Evolutionary conservation across 2,797 vertebrate species (phyloP), one percentile per base, ranked within the genome.

Genomic region (Esox masquinongy): DNA sequence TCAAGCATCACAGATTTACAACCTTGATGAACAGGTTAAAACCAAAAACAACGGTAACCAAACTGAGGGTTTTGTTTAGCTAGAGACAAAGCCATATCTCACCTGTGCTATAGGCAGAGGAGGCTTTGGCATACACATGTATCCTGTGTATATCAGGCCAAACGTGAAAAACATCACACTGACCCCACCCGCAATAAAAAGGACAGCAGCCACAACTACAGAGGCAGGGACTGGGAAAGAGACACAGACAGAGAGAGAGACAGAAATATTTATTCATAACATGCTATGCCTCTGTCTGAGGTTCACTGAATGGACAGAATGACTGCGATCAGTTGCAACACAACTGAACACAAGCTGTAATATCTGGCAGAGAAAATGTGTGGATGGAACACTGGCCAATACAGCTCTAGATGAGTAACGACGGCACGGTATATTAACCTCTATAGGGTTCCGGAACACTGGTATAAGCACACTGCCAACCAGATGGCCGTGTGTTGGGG

Each of bases 391-490:
- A 12, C 2, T 19, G 6, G 22, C 26, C n/a, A 9, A 59, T 3
- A 59, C 1, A 6, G 39, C 53, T 11, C 16, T 15, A 56, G 34
- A 12, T 1, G 9, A 43, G 39, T 3, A 43, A 43, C 1, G 39
- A 43, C 9, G 39, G 39, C 39, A 6, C 39, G 1, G 9, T 43
- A 29, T 24, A 50, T 89, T 90, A 47, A 93, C 92, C 88, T 82
- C 1, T 53, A 7, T 6, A 68, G 0, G 43, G 19, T 2, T 79
- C 63, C 70, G 61, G 7, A 1, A 0, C 4, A 63, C 90, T 88
- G 2, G 90, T 91, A 66, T 82, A 86, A 51, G 8, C 67, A 76
- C 91, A 93, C 1, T 26, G 19, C 90, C 82, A 85, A 0, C 2
- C 12, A 0, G 91, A 90, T 0, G 56, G 9, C 5, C 0, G 0